These are phyloP conservation scores for Drepana falcataria DNA, from an alignment of 2,888 invertebrate species.

Conservation along the genomic window DNA sequence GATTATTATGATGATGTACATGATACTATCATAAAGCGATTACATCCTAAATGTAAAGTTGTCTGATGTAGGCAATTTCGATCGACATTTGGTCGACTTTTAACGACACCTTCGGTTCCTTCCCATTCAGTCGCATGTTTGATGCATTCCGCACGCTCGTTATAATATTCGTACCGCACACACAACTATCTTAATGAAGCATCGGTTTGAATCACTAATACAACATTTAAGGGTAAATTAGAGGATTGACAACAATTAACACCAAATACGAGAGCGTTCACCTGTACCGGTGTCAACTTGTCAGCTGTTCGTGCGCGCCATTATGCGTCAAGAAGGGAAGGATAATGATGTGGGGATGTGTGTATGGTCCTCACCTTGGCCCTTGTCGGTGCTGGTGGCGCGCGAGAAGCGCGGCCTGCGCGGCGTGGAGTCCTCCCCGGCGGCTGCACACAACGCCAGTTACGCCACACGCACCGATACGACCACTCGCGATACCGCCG, in stretches of 20 bases:
- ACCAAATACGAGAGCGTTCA: too few species aligned
- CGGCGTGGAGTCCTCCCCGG: slow-evolving; percentile 57
- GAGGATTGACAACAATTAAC: too few species aligned
- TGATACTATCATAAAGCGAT: too few species aligned
- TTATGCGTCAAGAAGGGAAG: background rate
- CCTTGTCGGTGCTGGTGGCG: slow-evolving; percentile 73
- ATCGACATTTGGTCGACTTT: too few species aligned
- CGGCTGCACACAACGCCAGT: slow-evolving; percentile 44
- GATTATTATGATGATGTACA: background rate
- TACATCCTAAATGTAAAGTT: too few species aligned
- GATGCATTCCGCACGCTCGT: background rate
- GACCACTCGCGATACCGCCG: slow-evolving; percentile 14
- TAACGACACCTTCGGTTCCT: too few species aligned
- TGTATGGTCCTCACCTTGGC: slow-evolving; percentile 51
- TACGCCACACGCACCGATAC: slow-evolving; percentile 15
- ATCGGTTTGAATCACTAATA: too few species aligned
- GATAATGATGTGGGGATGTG: background rate
- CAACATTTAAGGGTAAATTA: too few species aligned
- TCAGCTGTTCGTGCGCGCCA: too few species aligned
- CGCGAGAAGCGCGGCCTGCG: slow-evolving; percentile 75
- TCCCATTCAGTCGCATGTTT: too few species aligned
- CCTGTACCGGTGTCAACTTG: too few species aligned
- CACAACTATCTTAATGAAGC: background rate
- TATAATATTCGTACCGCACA: background rate
- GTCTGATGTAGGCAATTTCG: too few species aligned